Evolutionary conservation across 2,113 vertebrate genomes (phyloP).

Genomic region (Tautogolabrus adspersus): DNA sequence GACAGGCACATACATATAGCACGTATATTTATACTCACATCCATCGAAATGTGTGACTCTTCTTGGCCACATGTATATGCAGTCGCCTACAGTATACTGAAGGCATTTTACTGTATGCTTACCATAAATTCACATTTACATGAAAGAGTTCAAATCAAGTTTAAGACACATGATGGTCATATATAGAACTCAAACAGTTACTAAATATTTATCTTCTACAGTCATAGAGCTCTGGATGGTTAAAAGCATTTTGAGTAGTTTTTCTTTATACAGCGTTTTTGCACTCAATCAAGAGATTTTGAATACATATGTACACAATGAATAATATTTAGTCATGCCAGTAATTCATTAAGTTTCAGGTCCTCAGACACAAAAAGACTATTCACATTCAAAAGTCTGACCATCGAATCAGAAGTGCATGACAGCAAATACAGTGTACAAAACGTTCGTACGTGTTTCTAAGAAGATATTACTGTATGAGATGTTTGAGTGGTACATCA

Average conservation of each 20-base stretch:
- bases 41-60: constrained; percentile 26
- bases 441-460: constrained; percentile 33
- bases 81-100: constrained; percentile 39
- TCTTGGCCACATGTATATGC: constrained; percentile 36
- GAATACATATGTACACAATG: constrained; percentile 57
- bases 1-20: constrained; percentile 51
- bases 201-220: constrained; percentile 31
- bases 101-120: constrained; percentile 47
- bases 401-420: constrained; percentile 38
- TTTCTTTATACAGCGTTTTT: constrained; percentile 33
- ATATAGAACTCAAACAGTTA: constrained; percentile 19
- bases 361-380: constrained; percentile 34
- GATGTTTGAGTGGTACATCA: constrained; percentile 4
- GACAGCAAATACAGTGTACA: constrained; percentile 39
- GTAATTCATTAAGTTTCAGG: constrained; percentile 30
- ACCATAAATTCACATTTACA: constrained; percentile 63
- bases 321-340: constrained; percentile 54
- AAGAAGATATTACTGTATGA: constrained; percentile 35
- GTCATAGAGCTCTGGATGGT: constrained; percentile 27
- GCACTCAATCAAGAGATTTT: constrained; percentile 18
- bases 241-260: constrained; percentile 20
- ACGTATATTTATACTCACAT: constrained; percentile 52
- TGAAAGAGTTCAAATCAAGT: constrained; percentile 41
- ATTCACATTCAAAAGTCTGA: constrained; percentile 61
- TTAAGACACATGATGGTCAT: constrained; percentile 44